Conservation (phyloP, 2,888 invertebrate species). For the Rhodophaea formosa region DNA sequence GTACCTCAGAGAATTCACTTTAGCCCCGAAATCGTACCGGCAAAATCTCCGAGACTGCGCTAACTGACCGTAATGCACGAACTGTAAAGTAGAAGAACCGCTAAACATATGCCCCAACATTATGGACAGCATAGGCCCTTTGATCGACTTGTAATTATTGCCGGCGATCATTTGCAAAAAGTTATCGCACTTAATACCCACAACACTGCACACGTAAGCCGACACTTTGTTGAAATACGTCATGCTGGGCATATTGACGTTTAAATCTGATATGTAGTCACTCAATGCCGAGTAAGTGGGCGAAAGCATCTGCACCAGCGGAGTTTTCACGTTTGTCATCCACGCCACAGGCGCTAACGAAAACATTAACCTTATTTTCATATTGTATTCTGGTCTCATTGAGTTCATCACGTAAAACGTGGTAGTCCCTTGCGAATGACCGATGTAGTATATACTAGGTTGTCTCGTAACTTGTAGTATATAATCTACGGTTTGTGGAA, state of each 20-base stretch:
- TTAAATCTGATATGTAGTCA: constrained; percentile 39
- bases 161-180: constrained; percentile 48
- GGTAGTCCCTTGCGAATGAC: constrained; percentile 86
- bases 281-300: constrained; percentile 41
- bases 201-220: constrained; percentile 41
- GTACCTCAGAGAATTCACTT: constrained; percentile 61
- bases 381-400: constrained; percentile 77
- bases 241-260: constrained; percentile 41
- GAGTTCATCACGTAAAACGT: constrained; percentile 79
- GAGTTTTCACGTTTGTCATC: constrained; percentile 65
- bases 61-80: constrained; percentile 68
- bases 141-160: constrained; percentile 40
- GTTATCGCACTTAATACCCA: constrained; percentile 45
- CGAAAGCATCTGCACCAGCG: constrained; percentile 51
- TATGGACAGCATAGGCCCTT: constrained; percentile 78
- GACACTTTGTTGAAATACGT: constrained; percentile 47
- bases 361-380: constrained; percentile 78
- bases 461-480: constrained; percentile 71
- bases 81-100: constrained; percentile 76
- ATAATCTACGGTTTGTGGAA: constrained; percentile 87
- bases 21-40: constrained; percentile 52
- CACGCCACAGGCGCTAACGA: constrained; percentile 82
- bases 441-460: constrained; percentile 82
- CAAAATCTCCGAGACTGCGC: constrained; percentile 55
- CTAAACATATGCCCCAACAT: constrained; percentile 83